Base-by-base conservation (phyloP, 2,888 invertebrate genomes). In the Aporophyla lueneburgensis region DNA sequence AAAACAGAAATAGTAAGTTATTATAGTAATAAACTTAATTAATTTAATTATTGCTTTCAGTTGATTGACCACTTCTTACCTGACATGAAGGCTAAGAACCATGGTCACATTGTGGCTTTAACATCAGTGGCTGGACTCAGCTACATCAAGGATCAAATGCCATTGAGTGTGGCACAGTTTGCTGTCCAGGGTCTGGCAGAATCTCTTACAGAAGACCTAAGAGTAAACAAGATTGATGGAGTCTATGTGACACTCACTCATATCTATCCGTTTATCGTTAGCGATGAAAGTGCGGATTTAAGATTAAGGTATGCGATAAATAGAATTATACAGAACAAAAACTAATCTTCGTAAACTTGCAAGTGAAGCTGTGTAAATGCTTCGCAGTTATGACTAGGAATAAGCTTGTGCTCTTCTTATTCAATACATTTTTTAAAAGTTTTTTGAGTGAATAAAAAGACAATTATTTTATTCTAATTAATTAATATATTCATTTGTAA, bases 161-260 rank as follows among this genome's bases (percentile, higher is more conserved):
- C 97, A 0, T 92, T 97, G 21, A 97, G 97, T 76, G 97, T 97
- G 0, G 97, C 97, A 0, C 97, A 97, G 92, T 97, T 97, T 91
- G 98, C 97, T 24, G 97, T 97, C 1, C 97, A 97, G 89, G 97
- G 98, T 5, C 93, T 97, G 54, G 97, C 97, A 0, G 97, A 97
- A 88, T 97, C 97, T 1, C 91, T 98, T 7, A 96, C 97, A 89
- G 97, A 97, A 85, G 97, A 98, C 85, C 92, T 97, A 0, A 95
- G 97, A 58, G 95, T 97, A 59, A 96, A 96, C 51, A 97, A 97
- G 83, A 94, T 95, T 70, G 94, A 96, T 85, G 97, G 97, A 74
- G 97, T 98, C 1, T 94, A 97, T 88, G 96, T 97, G 21, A 97
- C 97, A 2, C 93, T 97, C 5, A 96, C 96, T 40, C 97, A 97